Percentiles rank a stretch among this genome's conserved stretches.
Evolutionary conservation across 2,888 invertebrate species (phyloP).

Genomic region (Euplexia lucipara): DNA sequence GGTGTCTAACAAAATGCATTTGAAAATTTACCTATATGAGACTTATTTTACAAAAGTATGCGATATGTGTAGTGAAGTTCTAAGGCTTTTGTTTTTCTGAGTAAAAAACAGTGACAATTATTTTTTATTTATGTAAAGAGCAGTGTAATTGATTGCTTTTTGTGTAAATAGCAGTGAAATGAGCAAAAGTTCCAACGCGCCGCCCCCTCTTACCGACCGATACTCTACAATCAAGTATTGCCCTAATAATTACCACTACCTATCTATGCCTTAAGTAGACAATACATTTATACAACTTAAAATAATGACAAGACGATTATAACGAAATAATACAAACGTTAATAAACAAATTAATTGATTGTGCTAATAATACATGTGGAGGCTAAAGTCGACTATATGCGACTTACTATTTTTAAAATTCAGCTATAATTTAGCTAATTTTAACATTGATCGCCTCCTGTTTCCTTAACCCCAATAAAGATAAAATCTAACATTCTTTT

Average conservation of each 20-base stretch:
- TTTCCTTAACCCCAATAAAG: slow-evolving; percentile 51
- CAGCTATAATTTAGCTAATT: slow-evolving; percentile 72
- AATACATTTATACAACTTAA: slow-evolving; percentile 90
- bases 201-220: slow-evolving; percentile 65
- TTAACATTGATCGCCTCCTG: slow-evolving; percentile 63
- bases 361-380: slow-evolving; percentile 86
- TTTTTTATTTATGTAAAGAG: background rate
- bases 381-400: slow-evolving; percentile 71
- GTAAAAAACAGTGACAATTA: background rate
- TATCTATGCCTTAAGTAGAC: slow-evolving; percentile 89
- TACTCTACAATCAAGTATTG: slow-evolving; percentile 82
- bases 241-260: slow-evolving; percentile 89
- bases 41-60: slow-evolving; percentile 33
- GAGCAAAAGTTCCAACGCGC: slow-evolving; percentile 52
- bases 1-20: slow-evolving; percentile 40
- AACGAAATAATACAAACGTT: slow-evolving; percentile 84
- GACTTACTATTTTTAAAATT: slow-evolving; percentile 75
- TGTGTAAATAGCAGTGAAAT: slow-evolving; percentile 43
- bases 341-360: slow-evolving; percentile 82
- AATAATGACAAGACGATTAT: slow-evolving; percentile 90
- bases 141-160: slow-evolving; percentile 46
- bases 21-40: slow-evolving; percentile 15
- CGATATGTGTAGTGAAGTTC: background rate
- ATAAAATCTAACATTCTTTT: slow-evolving; percentile 60
- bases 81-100: background rate